These are phyloP conservation scores for Tetragnatha versicolor DNA, from an alignment of 1,140 invertebrate genomes.

Conservation along the genomic window DNA sequence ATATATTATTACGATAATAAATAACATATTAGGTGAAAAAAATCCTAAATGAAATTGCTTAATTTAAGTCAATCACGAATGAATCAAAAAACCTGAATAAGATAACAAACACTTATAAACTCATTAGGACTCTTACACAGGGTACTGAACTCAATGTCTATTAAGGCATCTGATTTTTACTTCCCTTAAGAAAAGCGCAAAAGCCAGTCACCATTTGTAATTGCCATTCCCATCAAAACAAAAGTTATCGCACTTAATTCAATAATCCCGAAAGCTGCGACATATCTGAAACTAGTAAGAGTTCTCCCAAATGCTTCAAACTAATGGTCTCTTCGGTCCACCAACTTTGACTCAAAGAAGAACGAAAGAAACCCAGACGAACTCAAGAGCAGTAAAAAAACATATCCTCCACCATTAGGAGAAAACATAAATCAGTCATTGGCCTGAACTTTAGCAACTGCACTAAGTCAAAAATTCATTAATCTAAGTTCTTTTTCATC, in stretches of 20 bases:
- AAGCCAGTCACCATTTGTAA: too few species aligned
- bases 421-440: slow-evolving; percentile 52
- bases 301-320: slow-evolving; percentile 34
- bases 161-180: too few species aligned
- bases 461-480: slow-evolving; percentile 51
- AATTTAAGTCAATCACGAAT: too few species aligned
- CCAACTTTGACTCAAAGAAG: slow-evolving; percentile 25
- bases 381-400: slow-evolving; percentile 2
- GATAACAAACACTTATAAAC: too few species aligned
- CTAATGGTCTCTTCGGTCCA: slow-evolving; percentile 43
- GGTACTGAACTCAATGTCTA: too few species aligned
- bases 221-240: not conserved
- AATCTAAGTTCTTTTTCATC: slow-evolving; percentile 47
- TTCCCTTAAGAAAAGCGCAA: too few species aligned
- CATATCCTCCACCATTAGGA: slow-evolving; percentile 32
- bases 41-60: too few species aligned
- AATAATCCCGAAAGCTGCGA: slow-evolving; percentile 28
- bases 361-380: slow-evolving; percentile 19
- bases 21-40: too few species aligned
- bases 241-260: slow-evolving; percentile 6
- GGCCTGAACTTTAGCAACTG: slow-evolving; percentile 38
- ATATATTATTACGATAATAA: too few species aligned
- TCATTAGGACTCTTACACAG: too few species aligned
- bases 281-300: slow-evolving; percentile 19
- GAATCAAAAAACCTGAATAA: too few species aligned